phyloP scores from a whole-genome alignment of 2,113 vertebrate species.

The Ibidorhyncha struthersii region DNA sequence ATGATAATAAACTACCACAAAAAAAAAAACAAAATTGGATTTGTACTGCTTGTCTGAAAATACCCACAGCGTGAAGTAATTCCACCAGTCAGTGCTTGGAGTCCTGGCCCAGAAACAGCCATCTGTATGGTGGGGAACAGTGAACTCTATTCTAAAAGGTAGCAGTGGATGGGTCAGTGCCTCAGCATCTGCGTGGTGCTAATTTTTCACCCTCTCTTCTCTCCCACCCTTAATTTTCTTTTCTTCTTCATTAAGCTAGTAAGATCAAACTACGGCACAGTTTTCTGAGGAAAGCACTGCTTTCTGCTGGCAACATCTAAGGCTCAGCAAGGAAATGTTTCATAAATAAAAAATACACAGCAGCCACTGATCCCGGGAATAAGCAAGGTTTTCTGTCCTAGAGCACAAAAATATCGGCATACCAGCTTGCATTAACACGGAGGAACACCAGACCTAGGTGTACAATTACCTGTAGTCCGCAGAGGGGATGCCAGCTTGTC shows the following conservation, averaged over 20 bases:
- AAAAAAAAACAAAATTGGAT: not conserved
- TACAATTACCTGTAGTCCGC: not conserved
- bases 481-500: not conserved
- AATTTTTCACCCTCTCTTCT: not conserved
- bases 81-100: not conserved
- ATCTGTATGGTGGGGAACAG: fast-evolving
- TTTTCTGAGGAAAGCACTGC: not conserved
- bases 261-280: not conserved
- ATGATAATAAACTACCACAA: not conserved
- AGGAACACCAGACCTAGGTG: not conserved
- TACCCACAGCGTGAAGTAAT: not conserved
- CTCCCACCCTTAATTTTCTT: not conserved
- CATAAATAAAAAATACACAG: not conserved
- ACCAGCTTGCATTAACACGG: not conserved
- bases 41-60: not conserved
- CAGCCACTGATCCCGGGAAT: not conserved
- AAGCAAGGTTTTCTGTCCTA: not conserved
- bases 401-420: not conserved
- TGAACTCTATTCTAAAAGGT: not conserved
- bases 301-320: not conserved
- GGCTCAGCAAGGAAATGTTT: not conserved
- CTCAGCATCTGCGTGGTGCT: not conserved
- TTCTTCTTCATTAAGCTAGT: not conserved
- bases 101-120: not conserved
- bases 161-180: not conserved